Percentiles rank a stretch among this genome's conserved stretches.
phyloP scores from a whole-genome alignment of 1,140 invertebrate species.

The Sycophaga agraensis region DNA sequence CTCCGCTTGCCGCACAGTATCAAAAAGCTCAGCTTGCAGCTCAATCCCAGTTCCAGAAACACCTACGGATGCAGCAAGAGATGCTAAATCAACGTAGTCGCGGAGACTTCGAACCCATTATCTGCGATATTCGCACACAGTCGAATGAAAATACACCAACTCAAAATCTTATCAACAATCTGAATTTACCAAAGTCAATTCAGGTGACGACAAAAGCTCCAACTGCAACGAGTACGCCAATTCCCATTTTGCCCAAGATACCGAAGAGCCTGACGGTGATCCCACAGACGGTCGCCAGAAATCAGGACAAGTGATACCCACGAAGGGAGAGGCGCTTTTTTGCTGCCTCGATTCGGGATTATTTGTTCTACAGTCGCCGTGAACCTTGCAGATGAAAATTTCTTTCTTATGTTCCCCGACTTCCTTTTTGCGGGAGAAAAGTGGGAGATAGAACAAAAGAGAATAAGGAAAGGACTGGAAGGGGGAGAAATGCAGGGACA shows the following conservation, averaged over 20 bases:
- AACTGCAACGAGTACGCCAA: slow-evolving; percentile 41
- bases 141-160: slow-evolving; percentile 50
- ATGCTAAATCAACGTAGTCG: slow-evolving; percentile 52
- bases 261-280: slow-evolving; percentile 76
- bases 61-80: slow-evolving; percentile 53
- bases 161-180: slow-evolving; percentile 52
- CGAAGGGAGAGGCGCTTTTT: slow-evolving; percentile 5
- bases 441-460: no score
- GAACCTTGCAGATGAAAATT: background rate
- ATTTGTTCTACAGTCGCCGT: slow-evolving; percentile 2
- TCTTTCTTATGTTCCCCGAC: background rate
- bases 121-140: slow-evolving; percentile 52
- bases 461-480: no score
- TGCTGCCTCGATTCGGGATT: slow-evolving; percentile 6
- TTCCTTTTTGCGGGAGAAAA: background rate
- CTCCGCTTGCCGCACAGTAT: slow-evolving; percentile 31
- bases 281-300: slow-evolving; percentile 62
- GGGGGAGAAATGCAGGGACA: no score
- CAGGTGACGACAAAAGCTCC: slow-evolving; percentile 54
- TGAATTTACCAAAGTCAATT: slow-evolving; percentile 55
- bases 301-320: slow-evolving; percentile 47
- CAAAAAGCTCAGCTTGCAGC: slow-evolving; percentile 44
- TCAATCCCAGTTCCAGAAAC: slow-evolving; percentile 51
- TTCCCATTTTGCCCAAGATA: slow-evolving; percentile 68
- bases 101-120: slow-evolving; percentile 55